A percentile compares a stretch with the other conserved stretches of the same genome.
Evolutionary conservation across 37 sponge, comb jelly and placozoan species (phyloP).

Genomic region (Geodia barretti): DNA sequence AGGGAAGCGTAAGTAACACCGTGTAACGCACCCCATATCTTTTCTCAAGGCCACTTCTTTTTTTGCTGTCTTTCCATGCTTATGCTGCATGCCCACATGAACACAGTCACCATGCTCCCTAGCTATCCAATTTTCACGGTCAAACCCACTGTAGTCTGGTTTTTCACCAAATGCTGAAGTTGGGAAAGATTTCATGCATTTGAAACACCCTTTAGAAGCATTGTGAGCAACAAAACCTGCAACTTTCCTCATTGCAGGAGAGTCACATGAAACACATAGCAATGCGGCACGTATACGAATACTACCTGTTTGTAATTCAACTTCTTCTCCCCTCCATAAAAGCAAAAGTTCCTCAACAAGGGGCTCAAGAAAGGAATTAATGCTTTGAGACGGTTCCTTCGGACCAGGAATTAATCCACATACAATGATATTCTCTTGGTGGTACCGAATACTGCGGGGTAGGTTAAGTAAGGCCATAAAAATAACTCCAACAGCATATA

Average conservation of each 20-base stretch:
- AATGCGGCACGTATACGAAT: constrained; percentile 3
- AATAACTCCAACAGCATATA: constrained; percentile 24
- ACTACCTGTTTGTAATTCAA: neutral
- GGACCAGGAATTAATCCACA: constrained; percentile 40
- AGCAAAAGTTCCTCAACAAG: constrained; percentile 21
- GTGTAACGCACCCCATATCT: constrained; percentile 30
- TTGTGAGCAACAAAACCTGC: constrained; percentile 37
- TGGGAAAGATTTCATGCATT: constrained; percentile 26
- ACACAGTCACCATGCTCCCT: neutral
- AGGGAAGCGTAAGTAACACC: constrained; percentile 37
- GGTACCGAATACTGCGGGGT: constrained; percentile 9
- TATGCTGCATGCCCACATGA: neutral
- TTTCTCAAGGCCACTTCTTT: constrained; percentile 6
- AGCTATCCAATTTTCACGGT: constrained; percentile 1
- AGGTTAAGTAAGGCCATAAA: constrained; percentile 27
- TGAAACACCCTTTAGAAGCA: constrained; percentile 30
- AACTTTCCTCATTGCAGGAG: constrained; percentile 42
- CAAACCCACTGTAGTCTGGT: constrained; percentile 32
- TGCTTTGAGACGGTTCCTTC: constrained; percentile 12
- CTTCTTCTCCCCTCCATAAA: constrained; percentile 14
- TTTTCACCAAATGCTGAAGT: constrained; percentile 48
- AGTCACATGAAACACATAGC: constrained; percentile 9
- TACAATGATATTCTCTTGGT: constrained; percentile 21
- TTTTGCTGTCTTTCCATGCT: neutral
- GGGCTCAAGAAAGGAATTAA: constrained; percentile 27